Percentiles rank a stretch among this genome's conserved stretches.
phyloP scores from a whole-genome alignment of 2,888 invertebrate genomes.

The Pachydiplax longipennis region DNA sequence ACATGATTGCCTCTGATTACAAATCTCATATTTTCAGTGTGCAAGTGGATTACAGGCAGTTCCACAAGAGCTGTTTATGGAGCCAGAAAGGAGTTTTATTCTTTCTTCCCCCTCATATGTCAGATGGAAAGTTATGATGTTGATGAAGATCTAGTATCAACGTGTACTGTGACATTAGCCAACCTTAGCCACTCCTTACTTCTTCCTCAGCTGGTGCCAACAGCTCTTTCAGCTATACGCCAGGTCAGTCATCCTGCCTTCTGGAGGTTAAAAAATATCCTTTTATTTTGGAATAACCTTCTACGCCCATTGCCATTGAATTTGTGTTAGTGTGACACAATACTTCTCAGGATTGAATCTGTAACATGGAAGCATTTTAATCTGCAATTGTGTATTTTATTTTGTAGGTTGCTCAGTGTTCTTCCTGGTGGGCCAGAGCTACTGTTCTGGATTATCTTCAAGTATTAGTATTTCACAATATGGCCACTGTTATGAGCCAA shows the following conservation, averaged over 20 bases:
- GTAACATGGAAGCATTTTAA: too few species aligned
- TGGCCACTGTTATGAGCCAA: constrained; percentile 68
- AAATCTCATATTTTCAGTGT: constrained; percentile 54
- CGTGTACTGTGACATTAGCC: constrained; percentile 73
- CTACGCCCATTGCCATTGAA: too few species aligned
- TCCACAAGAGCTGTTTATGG: constrained; percentile 58
- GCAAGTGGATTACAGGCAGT: constrained; percentile 61
- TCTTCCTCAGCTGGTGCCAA: constrained; percentile 66
- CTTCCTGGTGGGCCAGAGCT: constrained; percentile 74
- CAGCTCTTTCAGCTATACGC: constrained; percentile 66
- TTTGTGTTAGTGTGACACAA: too few species aligned
- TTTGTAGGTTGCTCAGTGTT: constrained; percentile 17
- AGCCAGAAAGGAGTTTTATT: constrained; percentile 66
- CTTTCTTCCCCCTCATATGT: constrained; percentile 71
- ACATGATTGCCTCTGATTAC: constrained; percentile 40
- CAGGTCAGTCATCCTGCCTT: constrained; percentile 56
- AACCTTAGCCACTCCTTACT: constrained; percentile 72
- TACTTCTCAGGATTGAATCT: too few species aligned
- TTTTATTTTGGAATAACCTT: too few species aligned
- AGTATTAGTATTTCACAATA: constrained; percentile 75
- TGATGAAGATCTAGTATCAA: constrained; percentile 77
- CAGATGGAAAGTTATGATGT: constrained; percentile 78
- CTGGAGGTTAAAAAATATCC: too few species aligned
- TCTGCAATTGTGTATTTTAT: not conserved
- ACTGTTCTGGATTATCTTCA: constrained; percentile 74